phyloP scores from a whole-genome alignment of 2,888 invertebrate genomes.

The Trilocha varians region DNA sequence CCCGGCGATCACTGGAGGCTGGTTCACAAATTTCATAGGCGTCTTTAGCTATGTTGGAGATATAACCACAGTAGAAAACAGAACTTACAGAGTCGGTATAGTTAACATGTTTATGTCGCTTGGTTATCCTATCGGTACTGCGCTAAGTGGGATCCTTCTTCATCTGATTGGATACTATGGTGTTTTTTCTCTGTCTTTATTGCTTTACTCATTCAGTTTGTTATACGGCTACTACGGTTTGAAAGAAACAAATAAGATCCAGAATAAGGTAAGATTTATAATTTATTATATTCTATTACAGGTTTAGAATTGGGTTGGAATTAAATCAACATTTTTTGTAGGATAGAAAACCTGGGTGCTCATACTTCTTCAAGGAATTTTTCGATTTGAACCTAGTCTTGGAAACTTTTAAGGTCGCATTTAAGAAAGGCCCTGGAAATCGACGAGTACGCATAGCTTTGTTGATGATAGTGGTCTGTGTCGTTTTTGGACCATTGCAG shows the following conservation, averaged over 20 bases:
- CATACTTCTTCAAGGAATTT: conserved; percentile 75
- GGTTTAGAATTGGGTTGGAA: neutral
- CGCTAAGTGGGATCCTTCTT: conserved; percentile 84
- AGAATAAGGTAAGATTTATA: conserved; percentile 28
- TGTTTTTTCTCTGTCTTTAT: conserved; percentile 81
- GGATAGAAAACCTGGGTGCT: conserved; percentile 25
- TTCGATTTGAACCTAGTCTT: conserved; percentile 81
- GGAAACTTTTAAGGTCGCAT: conserved; percentile 85
- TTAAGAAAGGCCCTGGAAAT: conserved; percentile 81
- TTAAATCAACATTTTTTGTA: neutral
- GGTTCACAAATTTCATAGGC: conserved; percentile 91
- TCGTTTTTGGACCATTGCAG: conserved; percentile 87
- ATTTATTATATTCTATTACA: neutral
- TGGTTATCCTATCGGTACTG: conserved; percentile 90
- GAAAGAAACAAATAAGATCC: conserved; percentile 72
- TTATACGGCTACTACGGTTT: conserved; percentile 80
- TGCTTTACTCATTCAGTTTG: conserved; percentile 81
- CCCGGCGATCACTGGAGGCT: conserved; percentile 86
- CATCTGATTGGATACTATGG: conserved; percentile 85
- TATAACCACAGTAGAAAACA: conserved; percentile 83
- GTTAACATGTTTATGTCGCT: conserved; percentile 90
- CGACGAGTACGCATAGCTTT: conserved; percentile 80
- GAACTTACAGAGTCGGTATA: conserved; percentile 88
- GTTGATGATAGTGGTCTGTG: conserved; percentile 85
- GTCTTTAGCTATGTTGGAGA: conserved; percentile 92